Evolutionary conservation across 2,888 invertebrate genomes (phyloP), one percentile per base, ranked within the genome.

Genomic region (Eupeodes luniger): DNA sequence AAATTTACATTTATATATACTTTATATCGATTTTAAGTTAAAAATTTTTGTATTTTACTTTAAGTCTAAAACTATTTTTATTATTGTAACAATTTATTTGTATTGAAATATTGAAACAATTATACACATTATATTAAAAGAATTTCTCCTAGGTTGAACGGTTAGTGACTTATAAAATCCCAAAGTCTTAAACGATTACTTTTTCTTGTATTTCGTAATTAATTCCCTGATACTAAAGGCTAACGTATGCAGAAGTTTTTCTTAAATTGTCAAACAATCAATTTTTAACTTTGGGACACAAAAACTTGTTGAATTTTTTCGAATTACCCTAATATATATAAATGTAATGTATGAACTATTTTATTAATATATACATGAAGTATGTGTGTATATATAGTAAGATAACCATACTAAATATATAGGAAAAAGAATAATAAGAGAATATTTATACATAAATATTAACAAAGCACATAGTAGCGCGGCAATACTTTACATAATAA

Each of bases 351-450:
- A 36, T 55, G 19, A 36, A 19, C 12, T 16, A 40, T 90, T 69
- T 55, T 16, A 55, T 91, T 90, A 90, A 91, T 92, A 91, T 91
- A 90, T 91, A 91, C 91, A 91, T 91, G 91, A 91, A 91, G 90
- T 90, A 91, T 91, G 89, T 91, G 90, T 91, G 90, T 88, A 90
- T 90, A 91, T 89, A 90, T 91, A 91, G 90, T 90, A 85, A 90
- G 90, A 90, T 89, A 89, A 87, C 90, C 74, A 89, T 86, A 89
- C 88, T 83, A 87, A 80, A 64, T 55, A 55, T 55, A 53, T 70
- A 55, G 40, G 53, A 2, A 80, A 78, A 47, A 19, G 49, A 36
- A 40, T 53, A 69, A 81, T 53, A 66, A 44, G 19, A 19, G 27
- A 76, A 75, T 47, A 55, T 49, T 66, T 69, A 40, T 61, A 67